These are phyloP conservation scores for Ciconia boyciana DNA, from an alignment of 2,113 vertebrate species.

Conservation along the genomic window DNA sequence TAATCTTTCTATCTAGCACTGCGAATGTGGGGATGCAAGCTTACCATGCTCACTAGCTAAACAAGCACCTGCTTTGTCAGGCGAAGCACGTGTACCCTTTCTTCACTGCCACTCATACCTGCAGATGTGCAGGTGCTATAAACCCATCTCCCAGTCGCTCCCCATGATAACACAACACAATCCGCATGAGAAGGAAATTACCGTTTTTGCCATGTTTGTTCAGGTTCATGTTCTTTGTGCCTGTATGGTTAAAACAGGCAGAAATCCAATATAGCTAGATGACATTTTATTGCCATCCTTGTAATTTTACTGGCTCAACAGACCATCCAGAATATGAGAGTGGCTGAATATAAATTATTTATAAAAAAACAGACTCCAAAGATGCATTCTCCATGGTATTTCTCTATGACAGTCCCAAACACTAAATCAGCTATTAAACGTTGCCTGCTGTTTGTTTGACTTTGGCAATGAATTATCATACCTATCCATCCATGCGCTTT, in stretches of 20 bases:
- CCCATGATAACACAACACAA: not conserved
- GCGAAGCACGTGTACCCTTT: not conserved
- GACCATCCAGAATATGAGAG: not conserved
- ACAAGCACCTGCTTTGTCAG: not conserved
- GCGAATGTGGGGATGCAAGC: accelerated
- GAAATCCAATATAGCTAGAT: not conserved
- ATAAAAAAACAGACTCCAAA: not conserved
- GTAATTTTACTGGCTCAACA: not conserved
- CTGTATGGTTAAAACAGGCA: not conserved
- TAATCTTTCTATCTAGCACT: not conserved
- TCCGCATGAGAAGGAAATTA: not conserved
- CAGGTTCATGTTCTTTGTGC: not conserved
- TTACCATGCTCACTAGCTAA: not conserved
- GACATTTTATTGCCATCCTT: not conserved
- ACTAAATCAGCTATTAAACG: not conserved
- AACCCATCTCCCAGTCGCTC: not conserved
- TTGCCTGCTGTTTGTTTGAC: not conserved
- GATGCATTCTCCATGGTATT: not conserved
- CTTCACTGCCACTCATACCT: not conserved
- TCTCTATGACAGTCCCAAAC: not conserved
- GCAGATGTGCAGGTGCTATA: not conserved
- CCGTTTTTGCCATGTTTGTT: not conserved
- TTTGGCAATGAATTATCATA: not conserved
- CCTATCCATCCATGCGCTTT: not conserved
- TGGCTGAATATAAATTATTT: not conserved